A percentile compares a stretch with the other conserved stretches of the same genome.
phyloP scores from a whole-genome alignment of 37 sponge, comb jelly and placozoan species.

The Petrosia ficiformis region DNA sequence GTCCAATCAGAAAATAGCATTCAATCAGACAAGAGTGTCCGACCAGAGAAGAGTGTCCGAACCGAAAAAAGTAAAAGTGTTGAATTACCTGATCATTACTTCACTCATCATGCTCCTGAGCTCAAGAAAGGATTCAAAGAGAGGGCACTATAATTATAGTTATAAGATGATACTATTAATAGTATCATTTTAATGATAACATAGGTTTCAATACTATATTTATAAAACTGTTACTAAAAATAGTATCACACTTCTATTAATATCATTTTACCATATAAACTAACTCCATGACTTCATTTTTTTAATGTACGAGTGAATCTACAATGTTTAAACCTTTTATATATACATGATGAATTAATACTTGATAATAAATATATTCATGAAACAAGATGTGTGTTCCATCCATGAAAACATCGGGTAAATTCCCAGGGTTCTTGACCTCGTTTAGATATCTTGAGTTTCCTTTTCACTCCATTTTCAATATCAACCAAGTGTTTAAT shows the following conservation, averaged over 20 bases:
- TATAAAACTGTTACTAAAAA: neutral
- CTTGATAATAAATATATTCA: neutral
- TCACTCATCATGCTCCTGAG: neutral
- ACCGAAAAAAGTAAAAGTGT: neutral
- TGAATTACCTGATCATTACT: conserved; percentile 10
- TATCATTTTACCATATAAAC: neutral
- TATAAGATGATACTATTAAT: neutral
- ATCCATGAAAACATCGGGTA: conserved; percentile 93
- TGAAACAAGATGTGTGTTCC: conserved; percentile 69
- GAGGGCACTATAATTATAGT: neutral
- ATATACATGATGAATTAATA: neutral
- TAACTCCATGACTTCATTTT: neutral
- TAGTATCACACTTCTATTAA: neutral
- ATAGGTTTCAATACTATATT: neutral
- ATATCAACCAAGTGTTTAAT: conserved; percentile 1
- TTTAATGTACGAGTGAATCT: neutral
- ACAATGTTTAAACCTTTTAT: neutral
- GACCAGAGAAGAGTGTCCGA: neutral
- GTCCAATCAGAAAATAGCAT: no score
- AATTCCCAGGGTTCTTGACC: conserved; percentile 89
- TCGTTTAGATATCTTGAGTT: conserved; percentile 66
- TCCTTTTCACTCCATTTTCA: no score
- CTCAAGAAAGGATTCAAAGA: neutral
- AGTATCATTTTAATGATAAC: neutral
- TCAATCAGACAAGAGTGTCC: neutral